Base-by-base conservation (phyloP, 2,888 invertebrate genomes). In the Tachystola acroxantha region DNA sequence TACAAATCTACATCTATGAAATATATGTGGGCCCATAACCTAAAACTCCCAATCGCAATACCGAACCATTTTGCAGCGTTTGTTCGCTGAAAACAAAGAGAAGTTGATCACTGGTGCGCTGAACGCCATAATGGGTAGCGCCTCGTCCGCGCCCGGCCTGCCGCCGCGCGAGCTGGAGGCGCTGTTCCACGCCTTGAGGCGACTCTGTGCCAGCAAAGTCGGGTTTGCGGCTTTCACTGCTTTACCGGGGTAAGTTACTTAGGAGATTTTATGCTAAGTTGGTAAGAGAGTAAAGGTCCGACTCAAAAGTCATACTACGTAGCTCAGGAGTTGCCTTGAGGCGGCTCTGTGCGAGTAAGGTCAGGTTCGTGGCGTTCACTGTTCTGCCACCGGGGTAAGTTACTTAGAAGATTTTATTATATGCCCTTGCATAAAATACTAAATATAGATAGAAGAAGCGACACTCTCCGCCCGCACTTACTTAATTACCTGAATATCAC, bases 41-140 rank as follows among this genome's bases (percentile, higher is more conserved):
- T n/a, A n/a, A n/a, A n/a, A n/a, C n/a, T n/a, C n/a, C n/a, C n/a
- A n/a, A n/a, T n/a, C n/a, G n/a, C n/a, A n/a, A n/a, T n/a, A n/a
- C n/a, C n/a, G n/a, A n/a, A n/a, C n/a, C n/a, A n/a, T n/a, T 32
- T 85, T 88, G 22, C 85, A 98, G 97, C 95, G 97, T 44, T 89
- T 99, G 47, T 99, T 98, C 88, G 94, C 97, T 6, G 96, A 99
- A 84, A 99, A 98, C 82, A 99, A 99, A 72, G 99, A 99, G 79
- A 97, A 97, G 79, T 81, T 98, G 49, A 99, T 99, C 51, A 92
- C 94, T 22, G 93, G 93, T 20, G 97, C 98, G n/a, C 75, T 99
- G 47, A 93, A 92, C 55, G 91, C 96, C 0, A 87, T 99, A 19
- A 73, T 86, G 53, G 64, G 59, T 42, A 73, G 79, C 14, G 61